Conservation (phyloP, 2,888 invertebrate genomes). For the Hetaerina titia region DNA sequence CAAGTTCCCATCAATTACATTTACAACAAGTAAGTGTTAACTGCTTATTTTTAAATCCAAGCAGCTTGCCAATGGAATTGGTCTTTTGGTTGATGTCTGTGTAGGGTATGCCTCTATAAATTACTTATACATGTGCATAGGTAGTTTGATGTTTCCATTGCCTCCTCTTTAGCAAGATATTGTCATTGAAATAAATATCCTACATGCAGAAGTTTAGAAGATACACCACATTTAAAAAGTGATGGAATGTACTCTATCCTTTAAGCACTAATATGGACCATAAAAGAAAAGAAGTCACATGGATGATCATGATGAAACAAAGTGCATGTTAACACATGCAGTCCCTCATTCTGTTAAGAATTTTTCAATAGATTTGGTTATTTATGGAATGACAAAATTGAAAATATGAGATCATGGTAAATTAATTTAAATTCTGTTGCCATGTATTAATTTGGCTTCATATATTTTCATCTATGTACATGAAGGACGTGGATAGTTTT, state of each 20-base stretch:
- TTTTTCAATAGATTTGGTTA: too few species aligned
- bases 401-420: too few species aligned
- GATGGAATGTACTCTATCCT: constrained; percentile 4
- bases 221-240: neutral
- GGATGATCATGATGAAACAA: too few species aligned
- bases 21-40: neutral
- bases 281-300: too few species aligned
- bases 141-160: neutral
- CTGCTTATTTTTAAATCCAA: constrained; percentile 7
- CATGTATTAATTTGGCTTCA: too few species aligned
- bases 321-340: too few species aligned
- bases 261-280: too few species aligned
- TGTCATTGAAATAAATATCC: neutral
- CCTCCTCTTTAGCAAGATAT: neutral
- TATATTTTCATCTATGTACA: too few species aligned
- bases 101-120: constrained; percentile 48
- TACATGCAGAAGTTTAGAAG: neutral
- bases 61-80: constrained; percentile 8
- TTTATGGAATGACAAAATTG: too few species aligned
- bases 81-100: neutral
- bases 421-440: too few species aligned
- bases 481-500: too few species aligned
- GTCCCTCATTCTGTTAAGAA: too few species aligned
- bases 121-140: constrained; percentile 25
- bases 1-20: neutral